Evolutionary conservation across 2,113 vertebrate species (phyloP), one percentile per base, ranked within the genome.

Genomic region (Psittacus erithacus): DNA sequence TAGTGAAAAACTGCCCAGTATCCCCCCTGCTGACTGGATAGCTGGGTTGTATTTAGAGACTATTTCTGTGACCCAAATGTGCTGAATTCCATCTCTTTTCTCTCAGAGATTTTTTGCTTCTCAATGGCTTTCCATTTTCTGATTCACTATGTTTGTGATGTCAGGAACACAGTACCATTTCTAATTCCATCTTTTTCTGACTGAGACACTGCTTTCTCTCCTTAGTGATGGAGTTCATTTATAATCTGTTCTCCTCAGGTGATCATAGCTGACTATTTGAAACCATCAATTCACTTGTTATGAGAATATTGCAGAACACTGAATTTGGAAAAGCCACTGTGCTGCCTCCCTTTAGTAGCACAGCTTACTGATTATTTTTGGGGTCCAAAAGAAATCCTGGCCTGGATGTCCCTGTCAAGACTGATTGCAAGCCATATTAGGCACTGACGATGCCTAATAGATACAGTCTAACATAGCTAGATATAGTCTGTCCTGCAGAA

Each of bases 371-470:
- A 63, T 74, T 57, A 44, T 10, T 18, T 12, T 11, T 3, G 1
- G 7, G 7, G 15, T 44, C 25, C 38, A 17, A 64, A 90, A 80
- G 17, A 43, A 16, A 2, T 25, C 18, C 31, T 38, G 38, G 9
- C 64, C 57, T 53, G 7, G 17, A 60, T 53, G 15, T 31, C 49
- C 62, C 33, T 17, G 29, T 52, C 60, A 79, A 63, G 38, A 47
- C 28, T 35, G 24, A 44, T 49, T 22, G 10, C 39, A 22, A 15
- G 9, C 8, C 39, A 17, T 49, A 8, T 49, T 49, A 70, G 44
- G 19, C 18, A 22, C 17, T 55, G 68, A 38, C 17, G 7, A 39
- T 4, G 4, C 57, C 20, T 57, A 57, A 28, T 0, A 0, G 38
- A 63, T 28, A 17, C 10, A 17, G 10, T 27, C 29, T 41, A 57